A percentile compares a stretch with the other conserved stretches of the same genome.
Evolutionary conservation across 2,888 invertebrate genomes (phyloP).

Genomic region (Ophion obscuratus): DNA sequence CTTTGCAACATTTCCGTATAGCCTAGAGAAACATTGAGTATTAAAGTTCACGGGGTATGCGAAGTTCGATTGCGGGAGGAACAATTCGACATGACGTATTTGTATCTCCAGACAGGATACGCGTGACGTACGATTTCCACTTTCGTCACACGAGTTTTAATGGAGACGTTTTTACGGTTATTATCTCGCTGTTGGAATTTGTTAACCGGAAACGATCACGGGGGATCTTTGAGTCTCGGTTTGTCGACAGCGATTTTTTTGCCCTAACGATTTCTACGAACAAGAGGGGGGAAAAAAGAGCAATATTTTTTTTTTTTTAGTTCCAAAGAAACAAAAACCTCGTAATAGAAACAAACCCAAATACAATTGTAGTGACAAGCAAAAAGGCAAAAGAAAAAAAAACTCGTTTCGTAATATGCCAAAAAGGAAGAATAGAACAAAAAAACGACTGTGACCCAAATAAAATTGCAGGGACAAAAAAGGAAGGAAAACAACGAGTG

Average conservation of each 20-base stretch:
- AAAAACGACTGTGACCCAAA: no score
- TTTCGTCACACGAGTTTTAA: constrained; percentile 81
- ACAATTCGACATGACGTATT: constrained; percentile 4
- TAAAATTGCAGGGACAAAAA: no score
- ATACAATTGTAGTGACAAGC: no score
- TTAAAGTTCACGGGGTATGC: neutral
- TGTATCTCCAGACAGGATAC: constrained; percentile 83
- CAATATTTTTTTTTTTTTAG: no score
- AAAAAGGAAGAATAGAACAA: no score
- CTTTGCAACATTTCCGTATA: constrained; percentile 3
- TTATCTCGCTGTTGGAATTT: constrained; percentile 76
- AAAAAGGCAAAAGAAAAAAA: no score
- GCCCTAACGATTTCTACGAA: neutral
- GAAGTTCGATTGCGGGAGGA: neutral
- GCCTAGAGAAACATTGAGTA: constrained; percentile 7
- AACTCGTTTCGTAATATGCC: no score
- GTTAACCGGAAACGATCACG: constrained; percentile 72
- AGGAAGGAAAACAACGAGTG: no score
- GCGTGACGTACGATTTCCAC: constrained; percentile 76
- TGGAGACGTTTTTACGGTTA: constrained; percentile 72
- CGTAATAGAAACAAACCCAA: no score
- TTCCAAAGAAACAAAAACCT: no score
- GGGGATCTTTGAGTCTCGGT: constrained; percentile 69
- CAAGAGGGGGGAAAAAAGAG: neutral
- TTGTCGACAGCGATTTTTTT: constrained; percentile 78